These are phyloP conservation scores for Rhynchophorus ferrugineus DNA, from an alignment of 1,140 invertebrate genomes.

Conservation along the genomic window DNA sequence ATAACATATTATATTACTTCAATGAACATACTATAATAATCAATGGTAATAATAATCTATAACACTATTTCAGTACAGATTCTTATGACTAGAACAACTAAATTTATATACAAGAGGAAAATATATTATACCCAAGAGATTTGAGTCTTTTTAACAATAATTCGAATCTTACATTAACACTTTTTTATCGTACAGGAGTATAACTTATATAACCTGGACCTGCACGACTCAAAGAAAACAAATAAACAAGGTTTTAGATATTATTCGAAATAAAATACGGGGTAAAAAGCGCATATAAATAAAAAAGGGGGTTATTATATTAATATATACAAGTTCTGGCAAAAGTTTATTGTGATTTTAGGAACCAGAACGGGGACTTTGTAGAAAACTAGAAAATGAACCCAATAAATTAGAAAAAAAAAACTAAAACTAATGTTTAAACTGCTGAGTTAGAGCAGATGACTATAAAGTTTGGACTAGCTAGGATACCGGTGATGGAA, in stretches of 20 bases:
- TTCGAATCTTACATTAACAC: not conserved
- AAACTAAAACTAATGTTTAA: conserved; percentile 9
- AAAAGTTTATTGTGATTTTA: no score
- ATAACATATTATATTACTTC: conserved; percentile 19
- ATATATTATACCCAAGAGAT: not conserved
- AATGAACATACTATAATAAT: conserved; percentile 6
- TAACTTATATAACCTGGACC: not conserved
- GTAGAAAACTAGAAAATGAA: conserved; percentile 17
- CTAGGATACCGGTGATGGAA: conserved; percentile 8
- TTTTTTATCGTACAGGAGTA: no score
- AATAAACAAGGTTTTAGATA: no score
- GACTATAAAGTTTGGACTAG: conserved; percentile 17
- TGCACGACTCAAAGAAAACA: not conserved
- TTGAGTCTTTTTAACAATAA: conserved; percentile 12
- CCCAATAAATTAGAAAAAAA: conserved; percentile 19
- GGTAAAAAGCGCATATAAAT: not conserved
- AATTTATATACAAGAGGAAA: conserved; percentile 13
- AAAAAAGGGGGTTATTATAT: not conserved
- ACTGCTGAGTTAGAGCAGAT: conserved; percentile 15
- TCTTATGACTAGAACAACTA: conserved; percentile 23
- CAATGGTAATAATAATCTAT: conserved; percentile 14
- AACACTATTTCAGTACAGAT: conserved; percentile 19
- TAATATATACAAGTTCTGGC: not conserved
- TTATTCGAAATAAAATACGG: not conserved
- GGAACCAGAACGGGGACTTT: no score